A percentile compares a stretch with the other conserved stretches of the same genome.
Evolutionary conservation across 2,888 invertebrate species (phyloP).

Genomic region (Ornithoptera priamus): DNA sequence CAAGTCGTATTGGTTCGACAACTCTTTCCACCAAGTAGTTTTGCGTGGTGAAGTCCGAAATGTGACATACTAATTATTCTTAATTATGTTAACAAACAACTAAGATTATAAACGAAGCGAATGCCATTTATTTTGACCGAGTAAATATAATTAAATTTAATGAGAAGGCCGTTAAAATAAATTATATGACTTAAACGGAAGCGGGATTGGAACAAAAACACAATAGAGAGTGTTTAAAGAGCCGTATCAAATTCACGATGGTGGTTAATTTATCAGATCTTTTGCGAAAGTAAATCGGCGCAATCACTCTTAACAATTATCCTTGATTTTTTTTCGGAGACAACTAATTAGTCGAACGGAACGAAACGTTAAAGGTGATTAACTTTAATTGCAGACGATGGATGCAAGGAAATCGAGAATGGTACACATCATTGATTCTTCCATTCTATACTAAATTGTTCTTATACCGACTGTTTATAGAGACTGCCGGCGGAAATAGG

Average conservation of each 20-base stretch:
- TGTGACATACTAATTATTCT: too few relatives aligned
- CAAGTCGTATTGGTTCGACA: too few relatives aligned
- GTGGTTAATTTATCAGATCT: conserved; percentile 64
- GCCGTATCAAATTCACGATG: conserved; percentile 29
- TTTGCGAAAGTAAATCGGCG: conserved; percentile 63
- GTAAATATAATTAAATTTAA: not conserved
- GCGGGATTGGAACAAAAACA: conserved; percentile 7
- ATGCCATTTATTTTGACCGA: too few relatives aligned
- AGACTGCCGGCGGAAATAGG: too few relatives aligned
- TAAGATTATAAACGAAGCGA: too few relatives aligned
- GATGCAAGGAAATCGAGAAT: conserved; percentile 35
- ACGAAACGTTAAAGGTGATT: conserved; percentile 67
- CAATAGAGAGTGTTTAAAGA: conserved; percentile 20
- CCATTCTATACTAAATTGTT: too few relatives aligned
- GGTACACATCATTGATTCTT: not conserved
- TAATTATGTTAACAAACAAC: too few relatives aligned
- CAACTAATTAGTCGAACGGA: conserved; percentile 72
- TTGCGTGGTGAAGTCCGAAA: too few relatives aligned
- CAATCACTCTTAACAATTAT: conserved; percentile 72
- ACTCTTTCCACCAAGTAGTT: too few relatives aligned
- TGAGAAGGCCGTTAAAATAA: conserved; percentile 7
- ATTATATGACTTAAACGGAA: conserved; percentile 1
- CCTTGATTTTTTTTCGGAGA: conserved; percentile 65
- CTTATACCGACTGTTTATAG: too few relatives aligned
- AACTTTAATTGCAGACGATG: conserved; percentile 70